Conservation (phyloP, 2,888 invertebrate species). For the Volucella zonaria region DNA sequence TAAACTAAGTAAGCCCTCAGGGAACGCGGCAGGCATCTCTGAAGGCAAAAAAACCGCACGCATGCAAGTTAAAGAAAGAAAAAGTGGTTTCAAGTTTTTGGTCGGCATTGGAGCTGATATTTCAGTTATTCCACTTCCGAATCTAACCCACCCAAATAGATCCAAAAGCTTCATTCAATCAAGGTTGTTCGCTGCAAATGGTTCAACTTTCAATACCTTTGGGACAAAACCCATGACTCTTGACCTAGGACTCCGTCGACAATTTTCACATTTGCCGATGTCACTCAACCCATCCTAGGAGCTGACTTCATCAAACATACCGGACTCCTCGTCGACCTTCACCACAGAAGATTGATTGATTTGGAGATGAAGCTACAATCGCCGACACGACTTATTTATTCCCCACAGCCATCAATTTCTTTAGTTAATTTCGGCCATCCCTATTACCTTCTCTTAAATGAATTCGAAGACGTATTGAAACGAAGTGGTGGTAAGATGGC, state of each 20-base stretch:
- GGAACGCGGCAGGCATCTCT: slow-evolving; percentile 3
- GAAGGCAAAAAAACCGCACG: neutral
- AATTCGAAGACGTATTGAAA: slow-evolving; percentile 1
- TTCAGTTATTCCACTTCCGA: neutral
- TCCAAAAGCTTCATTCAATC: no score
- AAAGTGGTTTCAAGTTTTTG: neutral
- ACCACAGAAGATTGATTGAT: neutral
- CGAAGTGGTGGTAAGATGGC: neutral
- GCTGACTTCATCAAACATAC: slow-evolving; percentile 19
- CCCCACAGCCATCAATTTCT: no score
- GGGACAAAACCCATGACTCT: no score
- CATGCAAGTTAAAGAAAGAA: slow-evolving; percentile 20
- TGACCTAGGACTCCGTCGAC: no score
- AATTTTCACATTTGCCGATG: no score
- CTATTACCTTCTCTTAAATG: slow-evolving; percentile 9
- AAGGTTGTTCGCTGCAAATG: no score
- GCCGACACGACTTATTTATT: no score
- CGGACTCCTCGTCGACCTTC: slow-evolving; percentile 3
- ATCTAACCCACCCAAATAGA: neutral
- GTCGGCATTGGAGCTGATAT: slow-evolving; percentile 28
- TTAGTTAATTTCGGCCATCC: no score
- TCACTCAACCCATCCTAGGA: slow-evolving; percentile 9
- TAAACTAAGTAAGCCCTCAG: neutral
- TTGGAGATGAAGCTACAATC: neutral
- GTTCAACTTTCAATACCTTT: no score